Base-by-base conservation (phyloP, 2,888 invertebrate species). In the Proisotoma minuta region DNA sequence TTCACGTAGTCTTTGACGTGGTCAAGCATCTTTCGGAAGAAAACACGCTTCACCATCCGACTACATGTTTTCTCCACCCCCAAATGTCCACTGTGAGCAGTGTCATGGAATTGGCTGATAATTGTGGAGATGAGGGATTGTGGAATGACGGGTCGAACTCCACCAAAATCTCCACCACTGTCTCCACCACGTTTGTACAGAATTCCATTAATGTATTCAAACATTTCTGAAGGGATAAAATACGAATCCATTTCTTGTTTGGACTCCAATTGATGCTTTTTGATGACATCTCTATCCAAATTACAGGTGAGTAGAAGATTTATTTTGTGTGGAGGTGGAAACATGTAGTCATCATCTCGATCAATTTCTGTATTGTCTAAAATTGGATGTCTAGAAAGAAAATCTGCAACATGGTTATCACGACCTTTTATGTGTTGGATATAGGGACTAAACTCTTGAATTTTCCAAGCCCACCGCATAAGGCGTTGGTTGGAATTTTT, bases 391-490 rank as follows among this genome's bases (percentile, higher is more conserved):
- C 66, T 18, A 3, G 67, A 67, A 18, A 66, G 48, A 18, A 22
- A 54, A 53, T 67, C 64, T 2, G 63, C 63, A 1, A 60, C 58
- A 1, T 24, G 18, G 26, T 67, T 67, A 5, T 52, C 51, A 0
- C 20, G 3, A 0, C 67, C 64, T 2, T 24, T 48, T 2, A 61
- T 60, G 26, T 60, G 56, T 18, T 24, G 29, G 15, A 62, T 62
- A 18, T 20, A 20, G 0, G 62, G 57, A 1, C 22, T 15, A 43
- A 52, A 64, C 39, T 65, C 68, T 50, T 60, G 63, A 0, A 68
- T 26, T 23, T 57, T 49, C 22, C 43, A 43, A 8, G 61, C 56
- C 65, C 68, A 68, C 10, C 65, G 49, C 57, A 56, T 63, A 0
- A 68, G 52, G 3, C 54, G 15, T 4, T 49, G 20, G n/a, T 59